Evolutionary conservation across 2,888 invertebrate species (phyloP), one percentile per base, ranked within the genome.

Genomic region (Apeira syringaria): DNA sequence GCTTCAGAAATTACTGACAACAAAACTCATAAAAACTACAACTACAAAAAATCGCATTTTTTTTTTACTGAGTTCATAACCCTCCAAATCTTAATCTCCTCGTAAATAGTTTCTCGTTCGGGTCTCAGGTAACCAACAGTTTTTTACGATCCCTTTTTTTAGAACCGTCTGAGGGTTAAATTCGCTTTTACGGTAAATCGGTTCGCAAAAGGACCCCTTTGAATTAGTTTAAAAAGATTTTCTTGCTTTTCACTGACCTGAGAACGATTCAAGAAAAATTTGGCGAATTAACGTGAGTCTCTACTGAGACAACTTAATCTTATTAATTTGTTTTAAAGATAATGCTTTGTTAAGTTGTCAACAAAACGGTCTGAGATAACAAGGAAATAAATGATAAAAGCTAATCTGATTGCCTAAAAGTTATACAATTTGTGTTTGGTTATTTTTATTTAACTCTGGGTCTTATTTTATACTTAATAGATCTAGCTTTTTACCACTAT

Each of bases 181-280:
- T 75, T 76, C 74, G 75, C 74, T 80, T 80, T 80, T 66, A 80
- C 77, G 75, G 66, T 79, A 82, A 82, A 82, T 82, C 71, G 67
- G 65, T 58, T 64, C 33, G 36, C 31, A 29, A 43, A 62, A 71
- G 65, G 66, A 77, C 66, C 67, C 71, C 69, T 78, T 82, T 78
- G 73, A 74, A 74, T 70, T 68, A 64, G 61, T 65, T 52, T 41
- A 68, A 73, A 75, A 73, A 64, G 53, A 56, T 58, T 65, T 72
- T 68, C 65, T 69, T 68, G 59, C 64, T 67, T 65, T 57, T 58
- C 61, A 51, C 65, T 71, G 68, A 67, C 68, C 65, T 66, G 62
- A 57, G 61, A 64, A 62, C 53, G 63, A 63, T 71, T 69, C 64
- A 49, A 63, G 68, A 68, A 64, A 61, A 62, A 56, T 66, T 71